Evolutionary conservation across 1,140 invertebrate genomes (phyloP).

Genomic region (Atta cephalotes): DNA sequence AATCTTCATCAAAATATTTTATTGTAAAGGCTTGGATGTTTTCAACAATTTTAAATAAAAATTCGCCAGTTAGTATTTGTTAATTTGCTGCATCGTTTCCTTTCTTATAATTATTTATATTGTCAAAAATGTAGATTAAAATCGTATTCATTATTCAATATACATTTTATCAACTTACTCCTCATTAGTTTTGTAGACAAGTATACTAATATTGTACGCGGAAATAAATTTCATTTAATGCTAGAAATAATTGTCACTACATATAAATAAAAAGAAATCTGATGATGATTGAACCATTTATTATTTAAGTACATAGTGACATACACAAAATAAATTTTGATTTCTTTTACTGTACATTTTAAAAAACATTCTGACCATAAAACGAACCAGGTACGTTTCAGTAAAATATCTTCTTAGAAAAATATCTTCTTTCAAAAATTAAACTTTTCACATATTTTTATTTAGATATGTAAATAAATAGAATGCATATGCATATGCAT

Average conservation of each 20-base stretch:
- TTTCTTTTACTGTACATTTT: conserved; percentile 19
- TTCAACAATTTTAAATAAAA: background rate
- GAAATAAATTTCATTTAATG: background rate
- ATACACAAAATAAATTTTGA: conserved; percentile 9
- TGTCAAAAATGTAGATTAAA: background rate
- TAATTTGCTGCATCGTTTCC: background rate
- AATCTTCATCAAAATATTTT: background rate
- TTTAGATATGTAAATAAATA: conserved; percentile 1
- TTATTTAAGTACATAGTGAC: conserved; percentile 14
- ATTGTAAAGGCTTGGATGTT: background rate
- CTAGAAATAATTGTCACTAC: background rate
- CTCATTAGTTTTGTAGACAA: background rate
- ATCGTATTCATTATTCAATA: conserved; percentile 1
- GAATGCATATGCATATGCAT: background rate
- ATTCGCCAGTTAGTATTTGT: background rate
- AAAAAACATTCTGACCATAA: conserved; percentile 21
- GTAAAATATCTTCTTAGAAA: conserved; percentile 8
- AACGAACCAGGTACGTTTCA: background rate
- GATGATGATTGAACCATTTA: background rate
- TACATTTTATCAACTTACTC: background rate
- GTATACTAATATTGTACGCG: background rate
- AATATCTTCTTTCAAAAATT: background rate
- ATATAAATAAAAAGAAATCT: background rate
- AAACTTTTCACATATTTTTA: conserved; percentile 11
- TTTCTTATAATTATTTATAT: background rate